Base-by-base conservation (phyloP, 2,113 vertebrate species). In the Chlamydotis undulata region DNA sequence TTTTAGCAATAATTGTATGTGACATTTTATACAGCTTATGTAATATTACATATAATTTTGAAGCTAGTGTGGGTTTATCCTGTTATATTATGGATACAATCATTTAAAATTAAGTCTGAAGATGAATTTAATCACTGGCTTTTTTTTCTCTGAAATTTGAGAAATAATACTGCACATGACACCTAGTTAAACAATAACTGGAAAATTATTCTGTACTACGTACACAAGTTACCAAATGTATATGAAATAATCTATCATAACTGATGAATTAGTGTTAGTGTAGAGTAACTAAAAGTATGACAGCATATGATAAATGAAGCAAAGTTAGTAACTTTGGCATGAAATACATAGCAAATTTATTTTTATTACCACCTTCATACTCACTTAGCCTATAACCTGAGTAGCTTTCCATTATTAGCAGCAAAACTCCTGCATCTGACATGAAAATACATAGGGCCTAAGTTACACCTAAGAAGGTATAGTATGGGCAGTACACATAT, bases 1-100 rank as follows among this genome's bases (percentile, higher is more conserved):
- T 97, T 87, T 73, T 87, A 68, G 31, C 55, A 59, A 64, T 92
- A 95, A 92, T 96, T 92, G n/a, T 76, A 83, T 93, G 55, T 93
- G 90, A 92, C 96, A 81, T 52, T 94, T 55, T 83, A 43, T 91
- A 63, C 33, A 86, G n/a, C 19, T 88, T 88, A 73, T 73, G 17
- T 91, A 77, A 71, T 92, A 93, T 78, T 95, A 93, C 31, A 88
- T 94, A 80, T 70, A 61, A 33, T 93, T 94, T 75, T 94, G 77
- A 93, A 97, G 82, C 80, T 92, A 82, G 22, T 57, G 47, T 90
- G 61, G 33, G 86, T 95, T 96, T 94, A 94, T 95, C n/a, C 12
- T 81, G 7, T 89, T 96, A 71, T 82, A 90, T 96, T 94, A 64
- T 93, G n/a, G 90, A 22, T n/a, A 39, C 56, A 79, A 52, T 95